A percentile compares a stretch with the other conserved stretches of the same genome.
Evolutionary conservation across 2,797 vertebrate species (phyloP).

Genomic region (Phoeniculus purpureus): DNA sequence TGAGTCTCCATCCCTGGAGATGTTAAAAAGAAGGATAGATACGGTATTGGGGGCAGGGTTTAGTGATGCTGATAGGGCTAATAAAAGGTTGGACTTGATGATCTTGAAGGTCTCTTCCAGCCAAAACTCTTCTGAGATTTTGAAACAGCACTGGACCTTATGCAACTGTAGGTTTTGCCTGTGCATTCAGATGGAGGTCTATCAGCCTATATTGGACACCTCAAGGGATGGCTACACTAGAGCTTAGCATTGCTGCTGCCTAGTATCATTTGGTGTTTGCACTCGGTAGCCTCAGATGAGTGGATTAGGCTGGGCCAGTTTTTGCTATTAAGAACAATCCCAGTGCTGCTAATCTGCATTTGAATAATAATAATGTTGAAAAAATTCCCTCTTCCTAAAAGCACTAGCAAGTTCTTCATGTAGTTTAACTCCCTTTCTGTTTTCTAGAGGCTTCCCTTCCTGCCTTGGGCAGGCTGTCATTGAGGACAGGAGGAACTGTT

Average conservation of each 20-base stretch:
- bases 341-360: neutral
- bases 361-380: neutral
- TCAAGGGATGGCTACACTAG: neutral
- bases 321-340: neutral
- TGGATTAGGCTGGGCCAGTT: neutral
- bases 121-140: neutral
- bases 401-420: neutral
- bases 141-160: neutral
- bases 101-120: too few relatives aligned
- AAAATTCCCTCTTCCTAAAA: neutral
- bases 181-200: neutral
- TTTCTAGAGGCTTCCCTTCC: neutral
- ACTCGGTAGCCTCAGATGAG: neutral
- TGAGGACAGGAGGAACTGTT: neutral
- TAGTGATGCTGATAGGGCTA: too few relatives aligned
- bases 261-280: fast-evolving
- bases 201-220: neutral
- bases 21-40: too few relatives aligned
- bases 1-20: too few relatives aligned
- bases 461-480: neutral
- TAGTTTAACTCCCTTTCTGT: neutral
- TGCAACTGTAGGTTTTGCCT: neutral
- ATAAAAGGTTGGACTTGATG: too few relatives aligned
- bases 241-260: neutral
- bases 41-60: too few relatives aligned